Conservation (phyloP, 2,888 invertebrate genomes). For the Idaea straminata region DNA sequence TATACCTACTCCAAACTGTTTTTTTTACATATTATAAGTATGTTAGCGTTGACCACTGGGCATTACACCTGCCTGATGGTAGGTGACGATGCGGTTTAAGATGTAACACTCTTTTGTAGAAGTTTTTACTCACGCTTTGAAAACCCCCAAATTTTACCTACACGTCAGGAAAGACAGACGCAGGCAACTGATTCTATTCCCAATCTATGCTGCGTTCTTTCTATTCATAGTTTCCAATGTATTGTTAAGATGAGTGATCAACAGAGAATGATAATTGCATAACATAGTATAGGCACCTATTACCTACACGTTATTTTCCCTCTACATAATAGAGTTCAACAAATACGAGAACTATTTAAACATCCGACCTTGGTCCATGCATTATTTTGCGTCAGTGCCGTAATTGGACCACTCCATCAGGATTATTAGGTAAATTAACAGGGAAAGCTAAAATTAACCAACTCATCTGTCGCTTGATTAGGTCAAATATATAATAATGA, state of each 20-base stretch:
- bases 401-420: conserved; percentile 20
- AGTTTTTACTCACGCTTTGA: too few relatives aligned
- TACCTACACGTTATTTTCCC: too few relatives aligned
- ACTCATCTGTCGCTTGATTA: conserved; percentile 26
- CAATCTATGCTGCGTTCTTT: neutral
- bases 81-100: too few relatives aligned
- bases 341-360: conserved; percentile 8
- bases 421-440: conserved; percentile 20
- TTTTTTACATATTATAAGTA: too few relatives aligned
- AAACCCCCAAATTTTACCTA: too few relatives aligned
- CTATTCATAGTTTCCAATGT: neutral
- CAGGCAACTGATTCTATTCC: too few relatives aligned
- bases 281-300: too few relatives aligned
- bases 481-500: conserved; percentile 35
- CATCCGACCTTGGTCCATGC: conserved; percentile 13
- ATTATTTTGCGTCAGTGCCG: conserved; percentile 15
- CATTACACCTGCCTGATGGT: too few relatives aligned
- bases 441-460: conserved; percentile 33
- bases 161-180: too few relatives aligned
- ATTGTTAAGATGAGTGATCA: neutral
- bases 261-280: neutral
- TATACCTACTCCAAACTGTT: too few relatives aligned
- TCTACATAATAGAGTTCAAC: neutral
- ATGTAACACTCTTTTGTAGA: too few relatives aligned
- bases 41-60: too few relatives aligned